Conservation (phyloP, 2,888 invertebrate species). For the Machimus atricapillus region DNA sequence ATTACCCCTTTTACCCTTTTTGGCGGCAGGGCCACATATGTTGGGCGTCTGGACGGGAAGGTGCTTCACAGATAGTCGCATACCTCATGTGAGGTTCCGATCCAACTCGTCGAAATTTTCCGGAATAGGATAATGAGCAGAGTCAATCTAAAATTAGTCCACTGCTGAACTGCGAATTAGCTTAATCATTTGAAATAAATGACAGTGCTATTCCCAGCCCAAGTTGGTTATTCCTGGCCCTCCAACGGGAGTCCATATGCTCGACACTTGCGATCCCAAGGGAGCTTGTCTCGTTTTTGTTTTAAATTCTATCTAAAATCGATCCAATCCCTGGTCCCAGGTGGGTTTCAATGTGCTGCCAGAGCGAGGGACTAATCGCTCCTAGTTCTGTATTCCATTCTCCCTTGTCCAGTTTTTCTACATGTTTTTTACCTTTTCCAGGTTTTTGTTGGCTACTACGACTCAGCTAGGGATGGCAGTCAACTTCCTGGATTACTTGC, state of each 20-base stretch:
- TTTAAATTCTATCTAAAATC: background rate
- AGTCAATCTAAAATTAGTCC: background rate
- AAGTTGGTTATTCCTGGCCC: background rate
- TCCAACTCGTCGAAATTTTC: background rate
- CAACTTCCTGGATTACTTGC: background rate
- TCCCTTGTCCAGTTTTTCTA: background rate
- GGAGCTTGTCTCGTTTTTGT: background rate
- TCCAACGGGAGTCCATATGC: background rate
- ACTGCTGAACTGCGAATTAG: background rate
- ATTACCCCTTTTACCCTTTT: background rate
- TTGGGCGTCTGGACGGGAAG: background rate
- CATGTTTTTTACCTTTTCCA: background rate
- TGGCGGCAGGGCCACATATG: background rate
- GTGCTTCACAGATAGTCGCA: background rate
- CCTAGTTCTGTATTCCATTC: background rate
- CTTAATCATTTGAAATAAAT: background rate
- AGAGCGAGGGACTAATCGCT: background rate
- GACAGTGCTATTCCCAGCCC: background rate
- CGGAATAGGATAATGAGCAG: background rate
- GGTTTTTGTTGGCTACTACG: background rate
- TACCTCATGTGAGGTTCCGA: background rate
- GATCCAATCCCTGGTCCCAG: background rate
- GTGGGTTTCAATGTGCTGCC: background rate
- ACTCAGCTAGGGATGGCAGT: background rate
- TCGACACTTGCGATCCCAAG: background rate